Base-by-base conservation (phyloP, 2,888 invertebrate genomes). In the Aromia moschata region DNA sequence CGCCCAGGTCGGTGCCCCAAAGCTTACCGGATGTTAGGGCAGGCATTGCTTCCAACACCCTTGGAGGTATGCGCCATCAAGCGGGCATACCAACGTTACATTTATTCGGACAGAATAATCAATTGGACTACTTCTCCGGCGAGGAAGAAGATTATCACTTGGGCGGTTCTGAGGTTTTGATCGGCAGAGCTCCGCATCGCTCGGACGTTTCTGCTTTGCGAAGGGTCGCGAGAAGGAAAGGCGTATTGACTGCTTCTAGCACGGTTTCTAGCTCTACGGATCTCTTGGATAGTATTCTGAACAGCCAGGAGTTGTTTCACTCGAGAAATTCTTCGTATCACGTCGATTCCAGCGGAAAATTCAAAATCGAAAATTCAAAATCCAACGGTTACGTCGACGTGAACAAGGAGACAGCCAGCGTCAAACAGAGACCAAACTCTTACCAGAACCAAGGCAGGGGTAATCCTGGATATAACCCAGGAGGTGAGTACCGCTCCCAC, bases 241-340 rank as follows among this genome's bases (percentile, higher is more conserved):
- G 60, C 1, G 69, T 82, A 10, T 70, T 78, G 2, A 45, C 15
- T 68, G 81, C 38, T 33, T 75, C 83, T 14, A 80, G 82, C 15
- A 61, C 80, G 1, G 74, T 71, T n/a, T 69, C 73, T 0, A 72
- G 84, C n/a, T 81, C 85, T 0, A 65, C 77, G 1, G 90, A 92
- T 79, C 71, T 93, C 5, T 80, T 93, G 2, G 87, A 86, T 20
- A 86, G 84, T 70, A 92, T 93, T 67, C 80, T 93, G 70, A 86
- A 87, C 63, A 84, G 86, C 67, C 92, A 92, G 77, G 84, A 88
- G 46, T 82, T 87, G 58, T 85, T 91, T 80, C 89, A 90, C 75
- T 88, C 89, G 3, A 88, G 85, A 61, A 83, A 86, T 44, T 82
- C 86, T 16, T 78, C 86, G 1, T 82, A 88, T 4, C 84, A 84